These are phyloP conservation scores for Choristoneura fumiferana DNA, from an alignment of 1,140 invertebrate species.

Conservation along the genomic window DNA sequence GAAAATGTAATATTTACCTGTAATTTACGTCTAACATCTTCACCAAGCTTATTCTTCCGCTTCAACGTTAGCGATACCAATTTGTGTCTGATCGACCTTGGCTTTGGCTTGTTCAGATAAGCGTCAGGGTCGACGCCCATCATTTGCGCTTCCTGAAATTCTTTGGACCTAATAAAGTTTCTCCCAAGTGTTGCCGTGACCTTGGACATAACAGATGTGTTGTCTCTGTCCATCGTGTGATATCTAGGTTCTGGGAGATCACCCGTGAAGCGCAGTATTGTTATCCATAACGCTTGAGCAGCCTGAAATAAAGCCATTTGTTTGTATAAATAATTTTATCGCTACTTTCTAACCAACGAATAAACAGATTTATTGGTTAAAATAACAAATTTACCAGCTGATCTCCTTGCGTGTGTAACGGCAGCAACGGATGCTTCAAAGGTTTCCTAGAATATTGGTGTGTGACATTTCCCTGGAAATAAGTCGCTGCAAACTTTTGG, in stretches of 20 bases:
- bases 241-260: slow-evolving; percentile 97
- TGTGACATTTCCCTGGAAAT: slow-evolving; percentile 97
- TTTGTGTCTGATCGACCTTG: slow-evolving; percentile 95
- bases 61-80: slow-evolving; percentile 97
- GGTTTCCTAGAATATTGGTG: slow-evolving; percentile 96
- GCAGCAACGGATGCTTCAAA: slow-evolving; percentile 94
- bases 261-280: slow-evolving; percentile 97
- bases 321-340: no score
- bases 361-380: no score
- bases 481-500: slow-evolving; percentile 98
- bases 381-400: slow-evolving; percentile 85
- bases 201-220: slow-evolving; percentile 99
- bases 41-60: slow-evolving; percentile 97
- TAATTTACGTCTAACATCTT: slow-evolving; percentile 92
- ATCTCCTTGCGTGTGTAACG: slow-evolving; percentile 96
- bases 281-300: slow-evolving; percentile 98
- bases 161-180: slow-evolving; percentile 97
- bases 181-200: slow-evolving; percentile 97
- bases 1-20: slow-evolving; percentile 73
- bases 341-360: background rate
- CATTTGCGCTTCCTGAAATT: slow-evolving; percentile 97
- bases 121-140: slow-evolving; percentile 96
- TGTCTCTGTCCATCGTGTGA: slow-evolving; percentile 96
- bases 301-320: slow-evolving; percentile 82
- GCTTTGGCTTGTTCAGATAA: slow-evolving; percentile 89